Evolutionary conservation across 2,888 invertebrate genomes (phyloP).

Genomic region (Ophioninae sp.): DNA sequence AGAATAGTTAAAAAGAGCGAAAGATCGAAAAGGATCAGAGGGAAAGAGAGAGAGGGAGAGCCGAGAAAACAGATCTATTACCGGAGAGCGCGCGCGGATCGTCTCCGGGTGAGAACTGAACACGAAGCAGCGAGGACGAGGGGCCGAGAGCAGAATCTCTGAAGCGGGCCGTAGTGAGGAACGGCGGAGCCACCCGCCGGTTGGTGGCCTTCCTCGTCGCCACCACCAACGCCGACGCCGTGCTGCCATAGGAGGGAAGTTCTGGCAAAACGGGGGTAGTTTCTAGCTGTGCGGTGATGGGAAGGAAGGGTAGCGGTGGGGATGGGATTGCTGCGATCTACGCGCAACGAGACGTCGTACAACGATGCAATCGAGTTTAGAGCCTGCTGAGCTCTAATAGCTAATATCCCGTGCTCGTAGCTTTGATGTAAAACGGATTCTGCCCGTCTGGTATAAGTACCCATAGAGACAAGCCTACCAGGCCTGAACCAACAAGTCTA

Average conservation of each 20-base stretch:
- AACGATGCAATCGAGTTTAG: slow-evolving; percentile 43
- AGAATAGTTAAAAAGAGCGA: slow-evolving; percentile 21
- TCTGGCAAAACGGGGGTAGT: slow-evolving; percentile 53
- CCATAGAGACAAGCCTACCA: neutral
- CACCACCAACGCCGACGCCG: slow-evolving; percentile 53
- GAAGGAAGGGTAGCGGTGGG: slow-evolving; percentile 43
- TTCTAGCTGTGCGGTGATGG: slow-evolving; percentile 49
- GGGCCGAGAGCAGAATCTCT: slow-evolving; percentile 59
- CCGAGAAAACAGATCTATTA: slow-evolving; percentile 52
- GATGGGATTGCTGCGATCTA: slow-evolving; percentile 57
- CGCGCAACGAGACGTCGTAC: slow-evolving; percentile 50
- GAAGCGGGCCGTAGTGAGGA: slow-evolving; percentile 59
- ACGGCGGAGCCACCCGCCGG: slow-evolving; percentile 63
- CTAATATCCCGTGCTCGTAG: slow-evolving; percentile 27
- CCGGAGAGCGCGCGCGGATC: slow-evolving; percentile 66
- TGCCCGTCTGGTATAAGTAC: neutral
- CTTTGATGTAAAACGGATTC: slow-evolving; percentile 6
- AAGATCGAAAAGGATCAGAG: slow-evolving; percentile 29
- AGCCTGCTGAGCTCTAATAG: slow-evolving; percentile 27
- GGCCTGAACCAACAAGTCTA: neutral
- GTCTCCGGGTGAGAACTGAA: slow-evolving; percentile 78
- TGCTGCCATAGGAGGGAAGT: slow-evolving; percentile 54
- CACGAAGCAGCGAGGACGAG: slow-evolving; percentile 63
- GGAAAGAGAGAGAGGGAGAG: slow-evolving; percentile 27
- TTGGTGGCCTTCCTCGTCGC: slow-evolving; percentile 55